phyloP scores from a whole-genome alignment of 1,140 invertebrate genomes.

The Atta colombica region DNA sequence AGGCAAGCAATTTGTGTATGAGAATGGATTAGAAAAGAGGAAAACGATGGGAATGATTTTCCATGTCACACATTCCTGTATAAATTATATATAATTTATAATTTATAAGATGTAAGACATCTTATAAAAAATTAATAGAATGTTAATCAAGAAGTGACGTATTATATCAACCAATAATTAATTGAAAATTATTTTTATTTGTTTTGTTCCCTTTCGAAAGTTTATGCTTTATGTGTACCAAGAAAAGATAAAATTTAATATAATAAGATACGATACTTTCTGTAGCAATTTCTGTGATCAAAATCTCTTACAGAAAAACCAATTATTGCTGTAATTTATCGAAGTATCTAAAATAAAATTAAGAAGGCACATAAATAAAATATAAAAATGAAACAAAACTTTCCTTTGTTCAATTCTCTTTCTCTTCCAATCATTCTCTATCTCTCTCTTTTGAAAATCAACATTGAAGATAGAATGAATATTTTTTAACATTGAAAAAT shows the following conservation, averaged over 20 bases:
- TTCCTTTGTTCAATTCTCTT: not conserved
- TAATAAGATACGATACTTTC: not conserved
- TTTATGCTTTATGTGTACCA: not conserved
- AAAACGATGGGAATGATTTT: not conserved
- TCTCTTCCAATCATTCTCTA: not conserved
- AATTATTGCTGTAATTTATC: not conserved
- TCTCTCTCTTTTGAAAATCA: not conserved
- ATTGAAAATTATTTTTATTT: not conserved
- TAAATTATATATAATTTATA: not conserved
- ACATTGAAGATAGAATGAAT: not conserved
- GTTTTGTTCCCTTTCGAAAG: not conserved
- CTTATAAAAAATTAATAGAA: not conserved
- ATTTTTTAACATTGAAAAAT: not conserved
- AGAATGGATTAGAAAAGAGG: not conserved
- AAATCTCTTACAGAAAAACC: not conserved
- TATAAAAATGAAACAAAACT: not conserved
- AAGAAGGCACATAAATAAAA: not conserved
- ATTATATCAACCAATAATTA: not conserved
- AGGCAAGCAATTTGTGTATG: not conserved
- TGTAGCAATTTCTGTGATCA: slow-evolving; percentile 12
- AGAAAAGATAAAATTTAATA: not conserved
- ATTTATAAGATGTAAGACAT: not conserved
- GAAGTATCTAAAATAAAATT: not conserved
- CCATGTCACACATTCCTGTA: not conserved
- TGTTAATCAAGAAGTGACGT: not conserved